A percentile compares a stretch with the other conserved stretches of the same genome.
These are phyloP conservation scores for Perca flavescens DNA, from an alignment of 2,113 vertebrate genomes.

Conservation along the genomic window DNA sequence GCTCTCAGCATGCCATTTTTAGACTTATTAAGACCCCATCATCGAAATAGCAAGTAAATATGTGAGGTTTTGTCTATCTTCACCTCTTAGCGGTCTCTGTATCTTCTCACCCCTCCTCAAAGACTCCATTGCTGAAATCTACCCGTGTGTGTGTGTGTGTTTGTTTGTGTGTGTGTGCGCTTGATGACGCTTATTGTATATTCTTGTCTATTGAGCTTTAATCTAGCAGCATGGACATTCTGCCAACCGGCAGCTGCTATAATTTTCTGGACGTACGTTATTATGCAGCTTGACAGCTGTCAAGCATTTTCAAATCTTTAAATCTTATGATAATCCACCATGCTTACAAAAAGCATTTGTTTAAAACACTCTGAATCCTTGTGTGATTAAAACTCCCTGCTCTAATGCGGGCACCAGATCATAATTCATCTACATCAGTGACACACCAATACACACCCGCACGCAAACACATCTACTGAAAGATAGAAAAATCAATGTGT, in stretches of 20 bases:
- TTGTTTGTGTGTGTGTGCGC: slow-evolving; percentile 16
- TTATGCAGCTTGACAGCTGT: slow-evolving; percentile 82
- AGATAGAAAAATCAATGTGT: slow-evolving; percentile 71
- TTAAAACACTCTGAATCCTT: slow-evolving; percentile 80
- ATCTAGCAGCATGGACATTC: slow-evolving; percentile 79
- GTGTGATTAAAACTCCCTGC: slow-evolving; percentile 82
- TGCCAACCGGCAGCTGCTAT: slow-evolving; percentile 73
- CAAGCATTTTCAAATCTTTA: slow-evolving; percentile 83
- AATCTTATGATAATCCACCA: slow-evolving; percentile 84
- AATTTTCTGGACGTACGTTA: slow-evolving; percentile 79
- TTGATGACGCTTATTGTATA: slow-evolving; percentile 46
- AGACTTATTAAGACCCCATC: slow-evolving; percentile 65
- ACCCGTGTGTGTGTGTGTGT: not conserved
- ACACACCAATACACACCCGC: slow-evolving; percentile 33
- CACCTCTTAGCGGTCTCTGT: slow-evolving; percentile 13
- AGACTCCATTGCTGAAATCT: slow-evolving; percentile 42
- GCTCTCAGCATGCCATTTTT: slow-evolving; percentile 69
- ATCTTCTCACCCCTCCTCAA: slow-evolving; percentile 21
- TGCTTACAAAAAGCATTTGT: slow-evolving; percentile 82
- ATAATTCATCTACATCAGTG: slow-evolving; percentile 70
- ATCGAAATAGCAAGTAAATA: slow-evolving; percentile 62
- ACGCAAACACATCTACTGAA: slow-evolving; percentile 44
- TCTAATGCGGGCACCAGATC: slow-evolving; percentile 68
- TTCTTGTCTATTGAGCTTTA: slow-evolving; percentile 77
- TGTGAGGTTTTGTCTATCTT: slow-evolving; percentile 52